Base-by-base conservation (phyloP, 2,797 vertebrate genomes). In the Craterocephalus amniculus region DNA sequence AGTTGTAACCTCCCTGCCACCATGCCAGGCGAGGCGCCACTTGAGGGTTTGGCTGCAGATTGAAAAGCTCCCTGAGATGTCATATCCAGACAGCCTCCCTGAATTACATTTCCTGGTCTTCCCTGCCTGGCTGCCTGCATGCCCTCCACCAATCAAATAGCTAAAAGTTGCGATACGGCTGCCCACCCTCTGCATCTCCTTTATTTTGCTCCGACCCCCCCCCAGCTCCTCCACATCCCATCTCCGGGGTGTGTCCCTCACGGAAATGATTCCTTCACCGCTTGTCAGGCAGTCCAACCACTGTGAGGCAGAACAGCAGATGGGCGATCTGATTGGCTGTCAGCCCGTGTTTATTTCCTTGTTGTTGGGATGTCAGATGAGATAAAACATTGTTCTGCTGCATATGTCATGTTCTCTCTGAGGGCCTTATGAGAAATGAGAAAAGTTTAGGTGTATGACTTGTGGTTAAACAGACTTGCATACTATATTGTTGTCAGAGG, bases 81-180 rank as follows among this genome's bases (percentile, higher is more conserved):
- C 90, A 91, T 90, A 88, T 90, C 85, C 89, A 88, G 90, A 91
- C 88, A 90, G 81, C 81, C 77, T 87, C 80, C 77, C 80, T 87
- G 89, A 92, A 92, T 92, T 89, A 90, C 84, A 92, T 92, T 91
- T 90, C 86, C 89, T 86, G 88, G 87, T 90, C 79, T 88, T 89
- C 85, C 80, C 83, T 88, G 90, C 87, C 90, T 91, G 88, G 87
- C 83, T 91, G 88, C 80, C 79, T 83, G 74, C 78, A 32, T 62
- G 81, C 84, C 63, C 74, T 87, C 86, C 66, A 85, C 90, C 89
- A 90, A 89, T 91, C 84, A 85, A 78, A 83, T 67, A 54, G 63
- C 76, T 74, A 1, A 2, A 40, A 66, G 80, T 77, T 81, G 79
- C 84, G 79, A 79, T 84, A 87, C 74, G 56, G 76, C 60, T 78